Conservation (phyloP, 2,888 invertebrate species). For the Aphrophora alni region DNA sequence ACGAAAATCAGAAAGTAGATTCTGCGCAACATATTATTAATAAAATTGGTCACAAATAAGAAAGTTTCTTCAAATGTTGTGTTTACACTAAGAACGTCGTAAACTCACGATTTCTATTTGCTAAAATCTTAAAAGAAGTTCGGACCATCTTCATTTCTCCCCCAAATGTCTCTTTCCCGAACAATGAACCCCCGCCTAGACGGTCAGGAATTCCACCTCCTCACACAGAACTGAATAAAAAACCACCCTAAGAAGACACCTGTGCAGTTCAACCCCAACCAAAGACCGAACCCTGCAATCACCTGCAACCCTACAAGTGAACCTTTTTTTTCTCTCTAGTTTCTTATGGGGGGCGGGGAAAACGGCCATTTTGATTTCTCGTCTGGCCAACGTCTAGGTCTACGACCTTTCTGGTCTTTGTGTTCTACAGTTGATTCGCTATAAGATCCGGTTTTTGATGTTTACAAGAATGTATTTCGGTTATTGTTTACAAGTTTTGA, state of each 20-base stretch:
- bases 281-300: no score
- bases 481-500: no score
- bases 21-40: no score
- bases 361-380: not conserved
- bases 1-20: no score
- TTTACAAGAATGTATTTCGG: not conserved
- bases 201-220: not conserved
- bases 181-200: not conserved
- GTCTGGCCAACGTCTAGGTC: not conserved
- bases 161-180: not conserved
- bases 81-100: no score
- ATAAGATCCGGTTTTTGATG: not conserved
- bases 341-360: not conserved
- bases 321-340: no score
- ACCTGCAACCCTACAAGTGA: not conserved
- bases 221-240: not conserved
- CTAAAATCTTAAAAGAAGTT: no score
- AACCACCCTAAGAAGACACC: not conserved
- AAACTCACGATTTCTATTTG: no score
- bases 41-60: no score
- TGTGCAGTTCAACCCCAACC: no score
- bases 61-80: no score
- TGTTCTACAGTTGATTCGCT: not conserved
- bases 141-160: no score
- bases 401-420: not conserved